Evolutionary conservation across 1,140 invertebrate genomes (phyloP), one percentile per base, ranked within the genome.

Genomic region (Bombyx mandarina): DNA sequence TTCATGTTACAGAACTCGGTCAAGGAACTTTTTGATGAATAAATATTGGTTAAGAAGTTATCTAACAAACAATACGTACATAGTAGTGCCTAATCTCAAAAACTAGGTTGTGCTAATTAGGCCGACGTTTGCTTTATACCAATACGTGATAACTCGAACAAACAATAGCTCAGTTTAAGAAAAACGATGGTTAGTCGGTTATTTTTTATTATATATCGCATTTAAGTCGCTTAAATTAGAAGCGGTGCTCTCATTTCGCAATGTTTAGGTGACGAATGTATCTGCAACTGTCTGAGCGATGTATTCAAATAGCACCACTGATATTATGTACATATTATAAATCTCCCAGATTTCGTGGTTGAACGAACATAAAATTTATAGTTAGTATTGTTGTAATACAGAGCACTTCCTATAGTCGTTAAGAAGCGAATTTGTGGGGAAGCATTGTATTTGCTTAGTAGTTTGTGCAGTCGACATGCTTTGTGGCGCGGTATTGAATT

Each of bases 381-480:
- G 42, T 22, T 18, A 3, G 12, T 47, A 47, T 47, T n/a, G 10
- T 8, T n/a, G 12, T 47, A 47, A n/a, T 35, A 35, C 26, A 35
- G 26, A 35, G 26, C 26, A 5, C 26, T 35, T 35, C 26, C 26
- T 35, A 35, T 35, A 35, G 54, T 68, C 68, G 67, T 74, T 80
- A 80, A 79, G 66, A 73, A 75, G 66, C 66, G 60, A 69, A 74
- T 71, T 68, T 58, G 67, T 81, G 71, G 79, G 80, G 76, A 77
- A 65, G 58, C 71, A 77, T 82, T 77, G 78, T 84, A 72, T 71
- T 67, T 60, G 58, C 51, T 67, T 59, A 60, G 61, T 63, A 63
- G 45, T 48, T 43, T 61, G 57, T 52, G 60, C 58, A 67, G 71
- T 73, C 59, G 65, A 60, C 58, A 72, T 60, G 48, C 53, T 65